phyloP scores from a whole-genome alignment of 1,140 invertebrate species.

The fruit fly (Drosophila melanogaster) region Release_6_plus_ISO1_MT NT_033777.3:15215001-15215500 shows the following conservation, averaged over 20 bases:
- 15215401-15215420: conserved; percentile 84
- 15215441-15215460: conserved; percentile 93
- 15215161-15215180: not conserved
- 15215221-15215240: conserved; percentile 46
- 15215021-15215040: conserved; percentile 96
- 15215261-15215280: conserved; percentile 57
- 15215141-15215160: not conserved
- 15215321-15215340: conserved; percentile 83
- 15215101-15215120: not conserved
- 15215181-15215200: conserved; percentile 10
- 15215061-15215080: conserved; percentile 89
- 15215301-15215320: conserved; percentile 11
- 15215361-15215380: conserved; percentile 96
- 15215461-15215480: conserved; percentile 95
- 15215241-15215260: conserved; percentile 67
- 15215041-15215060: conserved; percentile 93
- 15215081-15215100: conserved; percentile 90
- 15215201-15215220: conserved; percentile 20
- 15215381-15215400: conserved; percentile 96
- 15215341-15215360: conserved; percentile 95
- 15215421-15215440: conserved; percentile 90
- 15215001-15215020: conserved; percentile 93
- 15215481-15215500: conserved; percentile 91
- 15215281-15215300: conserved; percentile 63
- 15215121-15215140: no score